Evolutionary conservation across 2,888 invertebrate species (phyloP), one percentile per base, ranked within the genome.

Genomic region (Drosophila lutescens): DNA sequence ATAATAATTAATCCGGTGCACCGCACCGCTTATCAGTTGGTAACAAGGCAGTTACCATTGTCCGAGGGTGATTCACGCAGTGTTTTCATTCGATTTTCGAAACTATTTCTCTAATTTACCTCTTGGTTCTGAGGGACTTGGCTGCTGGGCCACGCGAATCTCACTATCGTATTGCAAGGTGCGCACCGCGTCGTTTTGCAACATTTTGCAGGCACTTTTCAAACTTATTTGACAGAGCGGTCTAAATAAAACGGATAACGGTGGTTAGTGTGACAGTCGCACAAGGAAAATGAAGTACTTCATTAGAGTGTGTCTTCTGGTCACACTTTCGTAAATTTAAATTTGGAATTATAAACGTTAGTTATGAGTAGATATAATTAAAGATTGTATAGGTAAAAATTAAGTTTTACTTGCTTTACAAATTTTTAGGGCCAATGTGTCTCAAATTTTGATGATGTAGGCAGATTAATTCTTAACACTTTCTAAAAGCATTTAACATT

Each of bases 131-230:
- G 50, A 23, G 1, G 82, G 44, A 53, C 55, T 78, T 1, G 79
- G 60, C 63, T 86, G 88, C 75, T 92, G 92, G 7, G 90, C 91
- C 10, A 91, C 89, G 10, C 92, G 90, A 57, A 92, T 90, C 77
- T 91, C 91, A 69, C 89, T 91, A 32, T 92, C 92, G 53, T 86
- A 91, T 61, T 92, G 92, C 30, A 92, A 77, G 76, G 88, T 91
- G 36, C 90, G 85, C 36, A 91, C 91, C 9, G 92, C 86, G 80
- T 92, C 86, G 73, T 90, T 90, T 87, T 92, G 91, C 46, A 92
- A 79, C 92, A 92, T 92, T 77, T 73, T 77, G 7, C 40, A 6
- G 23, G 20, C 20, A 56, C 43, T 56, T 47, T 71, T 67, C 4
- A 73, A 77, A 67, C 43, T 15, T n/a, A 9, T 40, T 38, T 49